These are phyloP conservation scores for Pituophis catenifer DNA, from an alignment of 2,113 vertebrate genomes.

Conservation along the genomic window DNA sequence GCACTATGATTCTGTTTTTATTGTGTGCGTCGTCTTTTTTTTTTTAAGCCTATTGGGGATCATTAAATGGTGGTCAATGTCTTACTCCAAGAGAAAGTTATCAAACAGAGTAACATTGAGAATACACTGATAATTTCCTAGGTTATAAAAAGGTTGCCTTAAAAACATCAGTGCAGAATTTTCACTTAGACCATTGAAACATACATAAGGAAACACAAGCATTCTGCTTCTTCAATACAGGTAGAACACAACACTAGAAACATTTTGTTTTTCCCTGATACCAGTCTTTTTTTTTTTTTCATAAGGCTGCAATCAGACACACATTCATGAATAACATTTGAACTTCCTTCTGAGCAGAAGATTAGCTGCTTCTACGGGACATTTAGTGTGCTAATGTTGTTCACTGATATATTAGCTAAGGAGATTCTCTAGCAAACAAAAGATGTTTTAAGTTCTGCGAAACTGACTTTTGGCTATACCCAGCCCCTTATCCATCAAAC, in stretches of 20 bases:
- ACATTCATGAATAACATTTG: not conserved
- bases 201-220: not conserved
- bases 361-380: not conserved
- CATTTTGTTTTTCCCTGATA: not conserved
- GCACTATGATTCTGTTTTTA: constrained; percentile 39
- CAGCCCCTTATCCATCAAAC: not conserved
- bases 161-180: constrained; percentile 38
- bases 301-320: not conserved
- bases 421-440: not conserved
- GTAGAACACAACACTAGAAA: not conserved
- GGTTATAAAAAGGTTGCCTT: constrained; percentile 50
- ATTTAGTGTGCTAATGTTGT: not conserved
- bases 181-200: not conserved
- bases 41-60: constrained; percentile 30
- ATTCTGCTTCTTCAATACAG: not conserved
- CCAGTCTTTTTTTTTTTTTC: not conserved
- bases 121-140: constrained; percentile 38
- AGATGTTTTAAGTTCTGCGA: not conserved
- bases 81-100: constrained; percentile 33
- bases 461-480: not conserved
- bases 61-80: constrained; percentile 31
- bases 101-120: constrained; percentile 23
- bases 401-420: not conserved
- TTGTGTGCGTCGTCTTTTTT: constrained; percentile 33
- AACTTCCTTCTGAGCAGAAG: not conserved